Percentiles rank a stretch among this genome's conserved stretches.
Conservation (phyloP, 1,140 invertebrate species). For the Drosophila prosaltans region DNA sequence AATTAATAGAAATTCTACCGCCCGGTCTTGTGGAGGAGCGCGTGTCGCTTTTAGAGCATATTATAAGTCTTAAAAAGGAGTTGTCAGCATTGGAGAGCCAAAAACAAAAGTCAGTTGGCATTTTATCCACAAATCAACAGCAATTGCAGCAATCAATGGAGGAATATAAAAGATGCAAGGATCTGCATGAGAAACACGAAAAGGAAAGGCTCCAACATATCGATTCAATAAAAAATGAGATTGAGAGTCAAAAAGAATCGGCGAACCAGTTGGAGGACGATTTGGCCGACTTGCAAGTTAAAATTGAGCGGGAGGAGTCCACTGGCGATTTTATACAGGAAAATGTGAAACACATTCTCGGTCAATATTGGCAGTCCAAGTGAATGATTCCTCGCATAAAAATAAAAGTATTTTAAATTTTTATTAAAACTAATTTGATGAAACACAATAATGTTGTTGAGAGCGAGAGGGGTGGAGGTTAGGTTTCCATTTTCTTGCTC, state of each 20-base stretch:
- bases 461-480: conserved; percentile 26
- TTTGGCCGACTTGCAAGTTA: conserved; percentile 4
- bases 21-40: conserved; percentile 29
- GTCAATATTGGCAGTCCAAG: conserved; percentile 27
- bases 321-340: neutral
- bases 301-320: neutral
- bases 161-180: conserved; percentile 23
- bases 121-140: conserved; percentile 21
- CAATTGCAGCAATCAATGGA: conserved; percentile 9
- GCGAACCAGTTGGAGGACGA: conserved; percentile 1
- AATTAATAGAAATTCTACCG: conserved; percentile 38
- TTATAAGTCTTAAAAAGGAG: conserved; percentile 35
- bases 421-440: conserved; percentile 35
- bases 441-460: conserved; percentile 29
- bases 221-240: neutral
- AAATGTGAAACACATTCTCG: conserved; percentile 24
- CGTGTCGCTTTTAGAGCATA: conserved; percentile 44
- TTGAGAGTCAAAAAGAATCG: neutral
- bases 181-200: conserved; percentile 30
- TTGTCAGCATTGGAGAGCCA: neutral
- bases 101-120: conserved; percentile 12
- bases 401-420: conserved; percentile 12
- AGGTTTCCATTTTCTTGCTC: conserved; percentile 82
- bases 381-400: neutral
- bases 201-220: conserved; percentile 20